Base-by-base conservation (phyloP, 2,113 vertebrate genomes). In the Macaca mulatta region DNA sequence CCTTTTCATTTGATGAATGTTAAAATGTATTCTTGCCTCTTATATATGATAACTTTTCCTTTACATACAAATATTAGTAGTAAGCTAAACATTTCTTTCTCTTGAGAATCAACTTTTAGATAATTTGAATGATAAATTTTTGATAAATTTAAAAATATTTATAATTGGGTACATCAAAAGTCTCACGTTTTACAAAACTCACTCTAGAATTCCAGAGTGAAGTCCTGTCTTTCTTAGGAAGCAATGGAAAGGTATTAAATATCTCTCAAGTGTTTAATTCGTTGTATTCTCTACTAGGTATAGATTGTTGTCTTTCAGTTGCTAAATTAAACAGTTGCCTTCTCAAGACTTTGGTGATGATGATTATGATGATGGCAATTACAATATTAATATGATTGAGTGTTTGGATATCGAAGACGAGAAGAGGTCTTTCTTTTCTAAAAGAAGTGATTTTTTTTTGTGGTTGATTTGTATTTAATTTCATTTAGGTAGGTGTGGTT, bases 81-180 rank as follows among this genome's bases (percentile, higher is more conserved):
- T 43, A 93, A 90, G 69, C 30, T 69, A 79, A 94, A 87, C 84
- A 40, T 81, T 83, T 9, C 27, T 77, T 97, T 93, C 27, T 75
- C 23, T 89, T 77, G 48, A 83, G 45, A 94, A 92, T 74, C 43
- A 92, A 61, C 23, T 88, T 40, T 50, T 77, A 55, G 69, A 27
- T 81, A 27, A 45, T 23, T 92, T 91, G 57, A 67, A 45, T 86
- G 64, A 70, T 94, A n/a, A 59, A 23, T 48, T 78, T 57, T 38
- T 64, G 27, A 64, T 14, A 64, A 64, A 64, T 64, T 64, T 32
- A 30, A 17, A 85, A 59, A 78, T 16, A 32, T 38, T 38, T 9
- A 40, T 72, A 30, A 48, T 64, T 92, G 40, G 40, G 18, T 85
- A 92, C 20, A 61, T 93, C 59, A 48, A 45, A 61, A 55, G 45